Evolutionary conservation across 2,797 vertebrate species (phyloP).

Genomic region (Microctenopoma lineatum): DNA sequence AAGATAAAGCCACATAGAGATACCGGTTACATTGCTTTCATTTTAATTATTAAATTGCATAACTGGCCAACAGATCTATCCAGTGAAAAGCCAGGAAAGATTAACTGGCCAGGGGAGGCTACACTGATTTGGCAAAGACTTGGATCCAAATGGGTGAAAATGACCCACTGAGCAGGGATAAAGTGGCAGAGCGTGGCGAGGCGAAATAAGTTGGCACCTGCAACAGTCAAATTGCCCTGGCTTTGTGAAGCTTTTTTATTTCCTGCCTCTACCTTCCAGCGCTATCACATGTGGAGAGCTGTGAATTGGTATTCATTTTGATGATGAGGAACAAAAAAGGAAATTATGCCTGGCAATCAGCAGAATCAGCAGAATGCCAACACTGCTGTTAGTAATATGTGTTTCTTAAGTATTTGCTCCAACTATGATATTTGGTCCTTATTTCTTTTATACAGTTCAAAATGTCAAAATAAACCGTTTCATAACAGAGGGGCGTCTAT

Average conservation of each 20-base stretch:
- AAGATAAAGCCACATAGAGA: not conserved
- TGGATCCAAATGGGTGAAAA: conserved; percentile 37
- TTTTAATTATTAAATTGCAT: not conserved
- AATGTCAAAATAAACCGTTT: conserved; percentile 17
- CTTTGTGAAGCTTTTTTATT: conserved; percentile 36
- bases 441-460: conserved; percentile 1
- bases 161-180: conserved; percentile 31
- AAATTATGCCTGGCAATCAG: conserved; percentile 35
- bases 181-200: conserved; percentile 27
- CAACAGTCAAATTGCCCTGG: conserved; percentile 18
- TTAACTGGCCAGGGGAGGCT: conserved; percentile 20
- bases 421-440: conserved; percentile 11
- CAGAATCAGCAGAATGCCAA: conserved; percentile 36
- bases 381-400: conserved; percentile 7
- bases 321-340: conserved; percentile 26
- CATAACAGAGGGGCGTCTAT: not conserved
- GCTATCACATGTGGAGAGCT: conserved; percentile 27
- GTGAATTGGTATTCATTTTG: conserved; percentile 35
- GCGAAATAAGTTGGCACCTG: conserved; percentile 38
- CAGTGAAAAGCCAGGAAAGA: conserved; percentile 6
- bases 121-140: conserved; percentile 26
- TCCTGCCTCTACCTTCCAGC: conserved; percentile 23
- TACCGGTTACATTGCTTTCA: not conserved
- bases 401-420: not conserved
- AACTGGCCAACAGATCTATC: conserved; percentile 2